A percentile compares a stretch with the other conserved stretches of the same genome.
These are phyloP conservation scores for Coptotermes formosanus DNA, from an alignment of 1,140 invertebrate species.

Conservation along the genomic window DNA sequence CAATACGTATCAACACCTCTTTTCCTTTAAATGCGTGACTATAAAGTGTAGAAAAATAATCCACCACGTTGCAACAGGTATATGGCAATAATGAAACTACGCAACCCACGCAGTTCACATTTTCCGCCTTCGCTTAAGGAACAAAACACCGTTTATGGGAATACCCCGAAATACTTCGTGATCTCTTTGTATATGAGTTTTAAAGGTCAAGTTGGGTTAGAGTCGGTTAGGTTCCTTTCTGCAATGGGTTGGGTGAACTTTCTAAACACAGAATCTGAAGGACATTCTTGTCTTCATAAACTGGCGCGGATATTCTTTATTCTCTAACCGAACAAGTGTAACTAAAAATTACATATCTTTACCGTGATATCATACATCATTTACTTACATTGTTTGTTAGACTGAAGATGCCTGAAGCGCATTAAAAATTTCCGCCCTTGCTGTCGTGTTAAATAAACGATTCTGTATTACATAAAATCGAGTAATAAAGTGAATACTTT, in stretches of 20 bases:
- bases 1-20: too few species aligned
- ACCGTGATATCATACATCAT: neutral
- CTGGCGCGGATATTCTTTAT: neutral
- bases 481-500: too few species aligned
- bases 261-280: neutral
- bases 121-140: neutral
- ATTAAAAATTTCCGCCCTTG: too few species aligned
- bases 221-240: neutral
- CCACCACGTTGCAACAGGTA: too few species aligned
- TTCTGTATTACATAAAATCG: too few species aligned
- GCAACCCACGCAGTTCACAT: neutral
- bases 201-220: constrained; percentile 4
- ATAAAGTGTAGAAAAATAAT: too few species aligned
- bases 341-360: neutral
- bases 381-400: neutral
- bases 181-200: neutral
- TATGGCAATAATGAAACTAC: neutral
- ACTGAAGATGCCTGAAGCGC: too few species aligned
- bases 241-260: neutral
- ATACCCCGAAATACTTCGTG: neutral
- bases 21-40: too few species aligned
- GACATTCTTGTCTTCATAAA: neutral
- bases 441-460: too few species aligned
- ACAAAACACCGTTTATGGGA: neutral
- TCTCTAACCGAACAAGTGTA: neutral